Percentiles rank a stretch among this genome's conserved stretches.
Conservation (phyloP, 1,140 invertebrate genomes). For the Megalonaias nervosa region DNA sequence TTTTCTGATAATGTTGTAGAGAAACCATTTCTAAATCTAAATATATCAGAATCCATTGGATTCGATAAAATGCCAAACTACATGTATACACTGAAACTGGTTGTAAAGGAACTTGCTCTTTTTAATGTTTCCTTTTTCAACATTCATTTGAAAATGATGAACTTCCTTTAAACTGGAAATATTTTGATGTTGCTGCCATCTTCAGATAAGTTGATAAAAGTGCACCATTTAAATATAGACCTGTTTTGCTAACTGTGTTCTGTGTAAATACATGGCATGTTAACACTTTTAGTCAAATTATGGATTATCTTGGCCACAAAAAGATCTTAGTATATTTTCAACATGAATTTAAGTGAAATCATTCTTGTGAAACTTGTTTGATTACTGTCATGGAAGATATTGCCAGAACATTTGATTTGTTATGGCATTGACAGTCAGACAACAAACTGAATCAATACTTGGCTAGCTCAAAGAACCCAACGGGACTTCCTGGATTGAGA, state of each 20-base stretch:
- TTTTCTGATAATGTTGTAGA: slow-evolving; percentile 8
- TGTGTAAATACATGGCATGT: slow-evolving; percentile 30
- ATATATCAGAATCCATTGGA: background rate
- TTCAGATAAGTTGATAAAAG: slow-evolving; percentile 39
- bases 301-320: slow-evolving; percentile 13
- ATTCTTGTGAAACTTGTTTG: slow-evolving; percentile 3
- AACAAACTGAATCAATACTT: slow-evolving; percentile 1
- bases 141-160: slow-evolving; percentile 1
- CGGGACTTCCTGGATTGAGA: background rate
- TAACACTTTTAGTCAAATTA: slow-evolving; percentile 18
- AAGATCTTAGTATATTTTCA: background rate
- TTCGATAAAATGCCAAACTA: slow-evolving; percentile 18
- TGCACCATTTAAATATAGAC: slow-evolving; percentile 26
- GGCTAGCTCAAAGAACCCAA: slow-evolving; percentile 2
- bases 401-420: slow-evolving; percentile 7
- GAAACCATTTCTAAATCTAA: slow-evolving; percentile 12
- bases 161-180: slow-evolving; percentile 21
- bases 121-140: slow-evolving; percentile 3
- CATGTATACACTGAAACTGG: background rate
- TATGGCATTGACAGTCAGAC: slow-evolving; percentile 4
- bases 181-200: slow-evolving; percentile 7
- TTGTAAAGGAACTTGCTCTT: slow-evolving; percentile 2
- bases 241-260: slow-evolving; percentile 32
- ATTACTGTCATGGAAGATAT: slow-evolving; percentile 2
- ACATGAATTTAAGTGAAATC: background rate